Percentiles rank a stretch among this genome's conserved stretches.
phyloP scores from a whole-genome alignment of 2,888 invertebrate species.

The Tortricodes alternella region DNA sequence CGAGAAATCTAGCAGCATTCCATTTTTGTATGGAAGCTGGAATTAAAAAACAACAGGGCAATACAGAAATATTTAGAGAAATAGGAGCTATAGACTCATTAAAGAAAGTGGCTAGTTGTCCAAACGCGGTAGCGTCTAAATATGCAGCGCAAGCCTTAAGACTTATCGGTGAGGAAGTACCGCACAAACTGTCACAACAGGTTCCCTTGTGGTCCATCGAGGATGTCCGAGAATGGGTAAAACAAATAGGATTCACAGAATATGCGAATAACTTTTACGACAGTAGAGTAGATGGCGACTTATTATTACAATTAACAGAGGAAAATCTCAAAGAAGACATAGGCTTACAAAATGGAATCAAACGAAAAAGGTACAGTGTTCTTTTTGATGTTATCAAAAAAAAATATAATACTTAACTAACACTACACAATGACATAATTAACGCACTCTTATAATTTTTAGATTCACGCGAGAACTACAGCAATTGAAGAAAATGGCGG shows the following conservation, averaged over 20 bases:
- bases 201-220: constrained; percentile 98
- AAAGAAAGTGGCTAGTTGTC: constrained; percentile 98
- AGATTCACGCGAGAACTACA: constrained; percentile 96
- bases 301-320: constrained; percentile 95
- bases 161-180: constrained; percentile 97
- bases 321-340: constrained; percentile 96
- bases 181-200: constrained; percentile 98
- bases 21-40: constrained; percentile 99
- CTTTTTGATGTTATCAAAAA: background rate
- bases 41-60: constrained; percentile 96
- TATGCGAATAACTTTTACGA: constrained; percentile 92
- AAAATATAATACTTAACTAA: background rate
- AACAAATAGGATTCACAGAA: constrained; percentile 96
- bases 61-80: constrained; percentile 94
- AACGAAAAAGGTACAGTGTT: constrained; percentile 87
- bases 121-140: constrained; percentile 98
- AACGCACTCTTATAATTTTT: constrained; percentile 39
- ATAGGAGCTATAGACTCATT: constrained; percentile 97
- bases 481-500: constrained; percentile 96
- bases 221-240: constrained; percentile 99
- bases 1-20: constrained; percentile 97
- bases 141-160: constrained; percentile 96
- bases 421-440: background rate
- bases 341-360: constrained; percentile 95
- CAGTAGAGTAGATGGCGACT: constrained; percentile 98